Percentiles rank a stretch among this genome's conserved stretches.
These are phyloP conservation scores for Phylloscopus trochilus DNA, from an alignment of 2,113 vertebrate species.

Conservation along the genomic window DNA sequence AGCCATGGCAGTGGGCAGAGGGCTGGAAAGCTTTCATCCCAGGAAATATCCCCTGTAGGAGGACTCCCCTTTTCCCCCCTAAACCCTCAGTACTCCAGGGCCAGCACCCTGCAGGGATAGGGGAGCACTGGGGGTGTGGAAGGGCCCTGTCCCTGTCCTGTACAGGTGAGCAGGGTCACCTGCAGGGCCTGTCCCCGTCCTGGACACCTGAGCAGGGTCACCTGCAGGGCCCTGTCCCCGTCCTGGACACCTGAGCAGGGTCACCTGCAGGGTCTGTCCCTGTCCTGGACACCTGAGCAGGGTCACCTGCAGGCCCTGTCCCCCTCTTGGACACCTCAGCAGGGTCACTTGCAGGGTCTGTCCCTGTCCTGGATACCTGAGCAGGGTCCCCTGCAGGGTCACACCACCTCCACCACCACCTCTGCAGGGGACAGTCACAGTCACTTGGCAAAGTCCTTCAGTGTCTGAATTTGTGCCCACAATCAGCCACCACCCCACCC, in stretches of 20 bases:
- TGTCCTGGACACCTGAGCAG: too few species aligned
- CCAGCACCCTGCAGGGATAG: neutral
- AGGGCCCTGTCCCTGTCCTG: neutral
- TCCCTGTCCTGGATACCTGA: too few species aligned
- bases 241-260: too few species aligned
- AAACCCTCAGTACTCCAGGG: neutral
- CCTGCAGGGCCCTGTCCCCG: too few species aligned
- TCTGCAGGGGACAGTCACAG: neutral
- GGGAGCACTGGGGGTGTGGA: neutral
- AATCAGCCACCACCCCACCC: neutral
- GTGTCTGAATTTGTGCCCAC: neutral
- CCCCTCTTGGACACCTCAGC: too few species aligned
- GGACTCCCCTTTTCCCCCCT: too few species aligned
- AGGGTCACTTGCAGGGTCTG: too few species aligned
- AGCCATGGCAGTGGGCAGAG: fast-evolving
- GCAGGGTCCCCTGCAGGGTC: neutral
- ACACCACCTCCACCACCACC: neutral
- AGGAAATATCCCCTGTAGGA: fast-evolving
- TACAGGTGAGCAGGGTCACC: neutral
- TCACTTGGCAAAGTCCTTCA: neutral
- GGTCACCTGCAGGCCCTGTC: neutral
- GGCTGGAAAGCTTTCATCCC: neutral
- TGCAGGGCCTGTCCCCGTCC: neutral
- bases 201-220: too few species aligned
- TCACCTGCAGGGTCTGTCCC: too few species aligned